phyloP scores from a whole-genome alignment of 2,888 invertebrate species.

The Calliphora vomitoria region DNA sequence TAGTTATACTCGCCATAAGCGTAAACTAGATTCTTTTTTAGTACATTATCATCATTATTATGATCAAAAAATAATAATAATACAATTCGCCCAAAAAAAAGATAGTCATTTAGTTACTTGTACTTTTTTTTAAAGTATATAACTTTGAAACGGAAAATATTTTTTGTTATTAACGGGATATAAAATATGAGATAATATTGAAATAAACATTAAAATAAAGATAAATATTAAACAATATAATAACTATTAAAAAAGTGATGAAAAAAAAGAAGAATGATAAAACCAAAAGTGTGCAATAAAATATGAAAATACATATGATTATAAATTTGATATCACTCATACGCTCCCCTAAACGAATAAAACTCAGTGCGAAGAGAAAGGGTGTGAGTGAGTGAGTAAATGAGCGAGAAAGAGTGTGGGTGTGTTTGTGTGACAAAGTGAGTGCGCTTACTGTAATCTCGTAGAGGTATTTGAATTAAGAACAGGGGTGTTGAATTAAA shows the following conservation, averaged over 20 bases:
- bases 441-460: not conserved
- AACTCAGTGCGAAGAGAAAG: constrained; percentile 42
- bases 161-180: not conserved
- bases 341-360: constrained; percentile 60
- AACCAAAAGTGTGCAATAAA: constrained; percentile 55
- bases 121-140: not conserved
- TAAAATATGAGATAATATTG: constrained; percentile 36
- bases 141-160: constrained; percentile 22
- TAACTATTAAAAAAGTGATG: constrained; percentile 22
- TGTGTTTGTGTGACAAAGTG: not conserved
- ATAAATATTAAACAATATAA: constrained; percentile 31
- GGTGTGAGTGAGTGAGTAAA: not conserved
- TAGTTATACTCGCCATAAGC: constrained; percentile 39
- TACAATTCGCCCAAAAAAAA: constrained; percentile 2
- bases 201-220: constrained; percentile 28
- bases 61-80: constrained; percentile 16
- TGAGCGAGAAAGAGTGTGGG: not conserved
- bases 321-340: constrained; percentile 68
- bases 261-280: constrained; percentile 35
- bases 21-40: constrained; percentile 35
- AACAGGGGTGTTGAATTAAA: constrained; percentile 21
- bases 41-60: constrained; percentile 52
- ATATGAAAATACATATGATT: constrained; percentile 25
- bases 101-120: constrained; percentile 18
- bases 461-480: not conserved